Base-by-base conservation (phyloP, 2,797 vertebrate genomes). In the Carapus acus region DNA sequence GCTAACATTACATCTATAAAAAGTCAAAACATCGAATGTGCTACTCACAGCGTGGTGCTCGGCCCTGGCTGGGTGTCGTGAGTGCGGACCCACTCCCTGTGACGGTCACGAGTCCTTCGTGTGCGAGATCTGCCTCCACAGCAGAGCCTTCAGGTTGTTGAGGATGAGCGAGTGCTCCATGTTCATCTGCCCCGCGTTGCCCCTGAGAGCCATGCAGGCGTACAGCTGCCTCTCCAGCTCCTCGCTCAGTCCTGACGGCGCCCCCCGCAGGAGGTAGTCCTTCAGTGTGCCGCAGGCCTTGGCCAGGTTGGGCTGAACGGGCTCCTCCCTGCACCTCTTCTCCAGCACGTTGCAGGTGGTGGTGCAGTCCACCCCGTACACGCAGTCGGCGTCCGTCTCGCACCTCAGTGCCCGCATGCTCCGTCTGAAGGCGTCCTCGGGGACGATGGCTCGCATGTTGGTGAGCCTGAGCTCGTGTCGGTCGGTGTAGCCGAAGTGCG, bases 101-200 rank as follows among this genome's bases (percentile, higher is more conserved):
- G 20, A 50, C 53, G 1, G 65, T 83, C 84, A 95, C 0, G 96
- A 98, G 80, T 98, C 96, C 80, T 95, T 98, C 42, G 94, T 98
- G 77, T 98, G 94, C 8, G 96, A 99, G 84, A 98, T 99, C 87
- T 96, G 96, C 80, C 92, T 97, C 96, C 96, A 99, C 74, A 99
- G 81, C 79, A 99, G 88, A 52, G 94, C 94, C 81, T 98, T 99
- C 74, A 99, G 84, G 76, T 96, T 98, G 86, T 97, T 99, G 48
- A 99, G 88, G 78, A 97, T 95, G 47, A 99, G 90, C 6, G 96
- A 95, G 79, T 99, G 96, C 77, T 99, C 94, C 93, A 99, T 97
- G 87, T 98, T 92, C 94, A 98, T 94, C 86, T 98, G 93, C 66
- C 89, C 89, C 8, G 92, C 91, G 29, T 90, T 87, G 31, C 92